A percentile compares a stretch with the other conserved stretches of the same genome.
These are phyloP conservation scores for Apamea epomidion DNA, from an alignment of 2,888 invertebrate species.

Conservation along the genomic window DNA sequence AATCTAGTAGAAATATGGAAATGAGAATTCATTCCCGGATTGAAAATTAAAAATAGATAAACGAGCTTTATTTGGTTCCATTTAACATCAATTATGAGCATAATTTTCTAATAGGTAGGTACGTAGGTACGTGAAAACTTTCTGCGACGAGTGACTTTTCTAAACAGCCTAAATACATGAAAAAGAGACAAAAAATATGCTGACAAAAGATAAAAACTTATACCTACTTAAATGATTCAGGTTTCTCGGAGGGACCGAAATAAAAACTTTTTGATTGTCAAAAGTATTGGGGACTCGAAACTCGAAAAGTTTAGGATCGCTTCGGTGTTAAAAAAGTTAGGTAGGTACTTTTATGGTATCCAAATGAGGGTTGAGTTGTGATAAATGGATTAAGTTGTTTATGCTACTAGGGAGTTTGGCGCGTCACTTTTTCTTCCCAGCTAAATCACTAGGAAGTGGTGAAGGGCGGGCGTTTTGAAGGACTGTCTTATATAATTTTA, in stretches of 20 bases:
- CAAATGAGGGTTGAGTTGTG: constrained; percentile 17
- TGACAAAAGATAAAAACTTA: constrained; percentile 3
- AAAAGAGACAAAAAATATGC: not conserved
- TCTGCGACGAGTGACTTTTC: not conserved
- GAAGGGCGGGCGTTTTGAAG: not conserved
- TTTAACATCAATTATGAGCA: not conserved
- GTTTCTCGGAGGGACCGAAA: constrained; percentile 13
- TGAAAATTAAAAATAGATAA: not conserved
- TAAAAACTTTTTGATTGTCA: constrained; percentile 50
- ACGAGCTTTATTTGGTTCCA: not conserved
- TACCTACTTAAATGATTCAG: constrained; percentile 7
- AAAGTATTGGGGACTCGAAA: constrained; percentile 37
- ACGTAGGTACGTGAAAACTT: not conserved
- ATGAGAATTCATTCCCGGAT: not conserved
- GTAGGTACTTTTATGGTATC: constrained; percentile 24
- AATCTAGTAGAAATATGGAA: not conserved
- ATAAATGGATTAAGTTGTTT: not conserved
- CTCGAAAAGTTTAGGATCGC: constrained; percentile 34
- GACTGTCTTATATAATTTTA: no score
- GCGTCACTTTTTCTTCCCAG: not conserved
- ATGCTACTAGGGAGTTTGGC: not conserved
- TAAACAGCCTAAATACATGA: not conserved
- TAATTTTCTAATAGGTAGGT: not conserved
- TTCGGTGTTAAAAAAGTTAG: constrained; percentile 19
- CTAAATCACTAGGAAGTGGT: not conserved